These are phyloP conservation scores for Syritta pipiens DNA, from an alignment of 2,888 invertebrate genomes.

Conservation along the genomic window DNA sequence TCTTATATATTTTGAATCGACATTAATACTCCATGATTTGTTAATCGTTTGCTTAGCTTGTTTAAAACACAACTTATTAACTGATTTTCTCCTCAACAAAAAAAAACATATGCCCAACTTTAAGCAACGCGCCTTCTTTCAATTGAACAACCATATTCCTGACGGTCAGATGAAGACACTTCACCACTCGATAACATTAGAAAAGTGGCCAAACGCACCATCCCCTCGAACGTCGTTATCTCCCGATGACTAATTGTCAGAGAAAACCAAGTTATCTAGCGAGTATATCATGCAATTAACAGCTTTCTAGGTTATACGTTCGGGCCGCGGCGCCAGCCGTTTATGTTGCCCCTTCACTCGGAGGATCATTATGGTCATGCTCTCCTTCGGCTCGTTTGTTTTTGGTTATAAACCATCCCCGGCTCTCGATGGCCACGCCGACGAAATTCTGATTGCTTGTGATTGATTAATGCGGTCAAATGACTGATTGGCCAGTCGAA, in stretches of 20 bases:
- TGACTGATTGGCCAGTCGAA: constrained; percentile 63
- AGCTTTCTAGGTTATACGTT: constrained; percentile 34
- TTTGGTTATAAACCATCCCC: constrained; percentile 21
- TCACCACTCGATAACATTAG: no score
- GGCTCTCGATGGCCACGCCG: constrained; percentile 33
- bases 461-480: constrained; percentile 69
- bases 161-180: no score
- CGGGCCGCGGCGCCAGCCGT: constrained; percentile 36
- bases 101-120: no score
- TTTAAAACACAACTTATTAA: no score
- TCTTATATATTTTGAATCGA: no score
- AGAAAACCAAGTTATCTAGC: constrained; percentile 43
- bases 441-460: constrained; percentile 58
- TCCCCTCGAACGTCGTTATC: not conserved
- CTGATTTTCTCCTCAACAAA: no score
- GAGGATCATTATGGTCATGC: constrained; percentile 31
- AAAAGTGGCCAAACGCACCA: not conserved
- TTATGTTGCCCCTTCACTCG: not conserved
- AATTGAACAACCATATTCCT: no score
- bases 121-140: no score
- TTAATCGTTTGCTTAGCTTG: no score
- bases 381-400: constrained; percentile 14
- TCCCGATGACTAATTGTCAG: constrained; percentile 8
- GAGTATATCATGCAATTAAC: constrained; percentile 55
- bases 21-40: no score